Evolutionary conservation across 2,797 vertebrate genomes (phyloP), one percentile per base, ranked within the genome.

Genomic region (Tapirus indicus): DNA sequence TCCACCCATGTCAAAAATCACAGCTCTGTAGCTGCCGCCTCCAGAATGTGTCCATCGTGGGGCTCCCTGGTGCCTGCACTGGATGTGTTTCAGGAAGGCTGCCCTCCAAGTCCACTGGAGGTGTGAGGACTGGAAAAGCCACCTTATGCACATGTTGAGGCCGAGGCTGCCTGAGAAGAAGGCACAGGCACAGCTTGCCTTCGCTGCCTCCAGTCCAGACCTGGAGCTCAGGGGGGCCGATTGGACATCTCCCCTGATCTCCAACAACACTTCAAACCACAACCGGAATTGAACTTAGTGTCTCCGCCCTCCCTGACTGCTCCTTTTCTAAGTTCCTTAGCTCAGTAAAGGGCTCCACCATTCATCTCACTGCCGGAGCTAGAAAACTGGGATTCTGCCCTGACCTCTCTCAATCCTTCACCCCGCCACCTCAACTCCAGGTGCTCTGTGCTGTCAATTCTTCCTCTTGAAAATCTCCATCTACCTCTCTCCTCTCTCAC

Each of bases 1-100:
- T 14, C 99, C 99, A 0, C 98, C 98, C 97, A 98, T 98, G 71
- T 99, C 99, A 86, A 99, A 99, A 90, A 99, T 98, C 82, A 99
- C 99, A 0, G 99, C 99, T 97, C 85, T 98, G 49, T 99, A 99
- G 2, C 7, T 75, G 69, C 95, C 21, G 1, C 95, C 25, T 11
- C 95, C 25, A 2, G 91, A 95, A 2, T 4, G 82, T 2, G 86
- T 92, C 97, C 58, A 49, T 29, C 2, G 72, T 49, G 6, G 0
- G 18, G 54, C 29, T 27, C 21, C 44, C 41, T 9, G 64, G 18
- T 74, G 64, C 17, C 75, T 25, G 29, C 16, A 4, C 85, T 2
- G 72, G 0, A 2, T 6, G 5, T 7, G 77, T 66, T 18, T 92
- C 82, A 1, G 11, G n/a, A 88, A 4, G 32, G 83, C 0, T 0